phyloP scores from a whole-genome alignment of 2,888 invertebrate genomes.

The Epinotia brunnichana region DNA sequence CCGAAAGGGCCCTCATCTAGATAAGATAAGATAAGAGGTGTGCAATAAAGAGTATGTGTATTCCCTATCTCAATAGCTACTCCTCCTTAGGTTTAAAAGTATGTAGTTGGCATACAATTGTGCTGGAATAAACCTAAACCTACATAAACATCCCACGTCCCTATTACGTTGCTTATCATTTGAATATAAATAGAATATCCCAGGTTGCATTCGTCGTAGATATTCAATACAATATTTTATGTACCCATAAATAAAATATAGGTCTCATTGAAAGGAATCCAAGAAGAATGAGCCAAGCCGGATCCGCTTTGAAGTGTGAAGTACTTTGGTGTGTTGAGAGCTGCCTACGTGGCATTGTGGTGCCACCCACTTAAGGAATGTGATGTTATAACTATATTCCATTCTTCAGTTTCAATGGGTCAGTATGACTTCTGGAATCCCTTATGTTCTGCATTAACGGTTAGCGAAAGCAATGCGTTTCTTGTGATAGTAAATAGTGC shows the following conservation, averaged over 20 bases:
- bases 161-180: slow-evolving; percentile 12
- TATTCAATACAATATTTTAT: slow-evolving; percentile 11
- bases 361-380: background rate
- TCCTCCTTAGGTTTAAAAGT: no score
- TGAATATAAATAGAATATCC: slow-evolving; percentile 12
- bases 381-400: background rate
- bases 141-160: background rate
- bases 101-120: background rate
- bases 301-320: slow-evolving; percentile 2
- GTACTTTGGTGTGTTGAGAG: background rate
- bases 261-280: slow-evolving; percentile 10
- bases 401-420: background rate
- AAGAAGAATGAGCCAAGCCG: background rate
- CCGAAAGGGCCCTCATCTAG: no score
- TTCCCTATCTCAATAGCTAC: no score
- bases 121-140: background rate
- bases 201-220: background rate
- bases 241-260: slow-evolving; percentile 16
- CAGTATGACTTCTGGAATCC: background rate
- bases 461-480: no score
- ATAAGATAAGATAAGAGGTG: no score
- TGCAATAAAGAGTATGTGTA: no score
- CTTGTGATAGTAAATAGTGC: no score
- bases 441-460: background rate
- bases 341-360: background rate